Evolutionary conservation across 2,888 invertebrate species (phyloP), one percentile per base, ranked within the genome.

Genomic region (Tineola bisselliella): DNA sequence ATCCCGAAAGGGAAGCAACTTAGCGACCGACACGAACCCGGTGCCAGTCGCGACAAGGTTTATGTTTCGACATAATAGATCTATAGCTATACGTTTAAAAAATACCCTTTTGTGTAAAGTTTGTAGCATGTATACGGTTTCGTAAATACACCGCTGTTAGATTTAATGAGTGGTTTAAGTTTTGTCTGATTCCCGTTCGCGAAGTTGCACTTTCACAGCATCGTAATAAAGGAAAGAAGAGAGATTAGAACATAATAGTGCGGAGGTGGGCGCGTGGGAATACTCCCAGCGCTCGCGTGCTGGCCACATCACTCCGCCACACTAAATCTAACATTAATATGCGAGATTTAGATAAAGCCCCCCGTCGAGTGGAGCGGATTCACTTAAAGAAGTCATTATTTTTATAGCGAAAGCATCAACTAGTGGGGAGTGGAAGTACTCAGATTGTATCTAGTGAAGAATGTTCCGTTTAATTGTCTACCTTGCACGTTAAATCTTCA

Each of bases 241-340:
- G 81, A 84, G 82, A 84, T 84, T 84, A 83, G 79, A 84, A 83
- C 83, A 86, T 86, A 84, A 84, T 86, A 75, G 80, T 81, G 83
- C 77, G 83, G 82, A 84, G 86, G 86, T 83, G 86, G 82, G 72
- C 76, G 82, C 87, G 86, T 87, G 87, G 86, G 87, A 87, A 86
- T 76, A 75, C 84, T 87, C 87, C 84, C 87, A 87, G 84, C 78
- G 80, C 79, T 84, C 82, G 81, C 79, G 81, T 82, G 81, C 78
- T 76, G 70, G 70, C 71, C 76, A 77, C 80, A 77, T 77, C 79
- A 75, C 73, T 79, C 72, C 72, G 74, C 76, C 74, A 74, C 75
- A 79, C 81, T 77, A 81, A 83, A 83, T 82, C 74, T 79, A 74
- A 77, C 78, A 83, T 81, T 82, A 82, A 81, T 81, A 80, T 81